Percentiles rank a stretch among this genome's conserved stretches.
phyloP scores from a whole-genome alignment of 2,797 vertebrate species.

The Malurus leucopterus region DNA sequence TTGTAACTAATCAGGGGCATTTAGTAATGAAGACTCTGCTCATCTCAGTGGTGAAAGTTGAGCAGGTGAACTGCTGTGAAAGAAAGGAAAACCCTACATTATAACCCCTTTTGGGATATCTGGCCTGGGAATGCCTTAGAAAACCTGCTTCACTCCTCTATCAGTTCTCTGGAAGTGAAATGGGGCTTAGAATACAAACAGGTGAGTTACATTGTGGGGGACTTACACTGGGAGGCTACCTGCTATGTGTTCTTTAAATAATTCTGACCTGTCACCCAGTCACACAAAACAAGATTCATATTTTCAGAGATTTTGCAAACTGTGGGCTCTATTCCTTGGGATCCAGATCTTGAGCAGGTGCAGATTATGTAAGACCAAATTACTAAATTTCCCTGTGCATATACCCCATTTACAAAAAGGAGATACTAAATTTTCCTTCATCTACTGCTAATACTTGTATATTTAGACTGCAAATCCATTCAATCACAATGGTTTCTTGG shows the following conservation, averaged over 20 bases:
- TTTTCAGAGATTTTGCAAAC: not conserved
- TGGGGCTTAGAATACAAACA: not conserved
- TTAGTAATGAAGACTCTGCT: not conserved
- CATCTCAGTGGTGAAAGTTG: rapidly evolving
- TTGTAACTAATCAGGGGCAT: not conserved
- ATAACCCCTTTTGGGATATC: not conserved
- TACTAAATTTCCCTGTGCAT: rapidly evolving
- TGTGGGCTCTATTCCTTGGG: not conserved
- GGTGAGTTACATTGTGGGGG: not conserved
- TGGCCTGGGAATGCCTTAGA: not conserved
- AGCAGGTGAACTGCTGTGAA: not conserved
- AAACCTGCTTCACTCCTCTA: not conserved
- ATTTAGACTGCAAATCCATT: not conserved
- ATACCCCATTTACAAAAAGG: not conserved
- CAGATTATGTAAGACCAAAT: not conserved
- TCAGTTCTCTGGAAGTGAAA: not conserved
- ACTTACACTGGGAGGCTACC: not conserved
- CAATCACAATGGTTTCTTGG: not conserved
- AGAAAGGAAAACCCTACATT: not conserved
- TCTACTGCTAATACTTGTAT: not conserved
- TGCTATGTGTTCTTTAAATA: not conserved
- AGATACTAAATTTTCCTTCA: not conserved
- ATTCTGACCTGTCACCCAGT: not conserved
- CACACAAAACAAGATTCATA: not conserved
- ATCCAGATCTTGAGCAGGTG: not conserved